A percentile compares a stretch with the other conserved stretches of the same genome.
Evolutionary conservation across 1,140 invertebrate species (phyloP).

Genomic region (Brachionus paranguensis): DNA sequence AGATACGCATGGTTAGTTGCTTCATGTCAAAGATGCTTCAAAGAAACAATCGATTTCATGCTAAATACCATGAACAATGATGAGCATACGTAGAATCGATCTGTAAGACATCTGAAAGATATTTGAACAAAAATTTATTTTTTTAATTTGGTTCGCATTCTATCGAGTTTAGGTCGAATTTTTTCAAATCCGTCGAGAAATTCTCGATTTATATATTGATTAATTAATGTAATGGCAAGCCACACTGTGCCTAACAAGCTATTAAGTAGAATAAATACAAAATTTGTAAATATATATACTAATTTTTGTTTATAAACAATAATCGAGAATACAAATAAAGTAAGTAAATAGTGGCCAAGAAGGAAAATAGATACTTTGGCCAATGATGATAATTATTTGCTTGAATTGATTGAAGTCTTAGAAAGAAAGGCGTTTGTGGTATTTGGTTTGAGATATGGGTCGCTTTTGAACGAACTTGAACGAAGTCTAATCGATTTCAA

Average conservation of each 20-base stretch:
- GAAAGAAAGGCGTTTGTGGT: neutral
- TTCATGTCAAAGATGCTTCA: neutral
- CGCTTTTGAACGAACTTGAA: neutral
- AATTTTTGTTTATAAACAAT: slow-evolving; percentile 22
- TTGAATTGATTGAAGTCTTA: neutral
- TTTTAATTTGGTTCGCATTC: neutral
- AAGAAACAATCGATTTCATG: neutral
- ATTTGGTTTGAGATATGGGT: neutral
- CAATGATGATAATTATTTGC: neutral
- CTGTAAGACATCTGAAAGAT: neutral
- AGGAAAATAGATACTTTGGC: neutral
- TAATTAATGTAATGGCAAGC: neutral
- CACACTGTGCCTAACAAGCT: neutral
- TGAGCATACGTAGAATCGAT: neutral
- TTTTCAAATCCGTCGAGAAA: neutral
- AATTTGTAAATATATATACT: slow-evolving; percentile 28
- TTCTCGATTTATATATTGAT: neutral
- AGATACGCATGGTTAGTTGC: neutral
- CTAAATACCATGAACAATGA: neutral
- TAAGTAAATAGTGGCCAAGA: neutral
- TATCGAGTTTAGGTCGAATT: neutral
- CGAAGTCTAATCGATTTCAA: neutral
- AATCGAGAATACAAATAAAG: slow-evolving; percentile 7
- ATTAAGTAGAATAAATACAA: neutral
- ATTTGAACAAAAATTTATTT: neutral